Percentiles rank a stretch among this genome's conserved stretches.
phyloP scores from a whole-genome alignment of 2,888 invertebrate genomes.

The Perdita meconis region DNA sequence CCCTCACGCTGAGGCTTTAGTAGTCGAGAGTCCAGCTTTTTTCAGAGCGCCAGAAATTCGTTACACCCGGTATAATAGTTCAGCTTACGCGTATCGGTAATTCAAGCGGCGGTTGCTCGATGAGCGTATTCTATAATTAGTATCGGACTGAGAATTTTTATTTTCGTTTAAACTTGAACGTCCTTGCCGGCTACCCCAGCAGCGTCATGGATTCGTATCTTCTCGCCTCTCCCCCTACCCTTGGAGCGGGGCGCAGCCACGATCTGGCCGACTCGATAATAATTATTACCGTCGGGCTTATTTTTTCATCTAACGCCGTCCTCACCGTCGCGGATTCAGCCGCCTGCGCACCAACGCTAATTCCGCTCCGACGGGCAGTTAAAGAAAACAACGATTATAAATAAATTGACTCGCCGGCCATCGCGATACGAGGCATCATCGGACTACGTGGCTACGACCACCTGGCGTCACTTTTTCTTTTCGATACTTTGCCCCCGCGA shows the following conservation, averaged over 20 bases:
- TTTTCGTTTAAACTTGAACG: constrained; percentile 84
- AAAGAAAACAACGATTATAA: constrained; percentile 64
- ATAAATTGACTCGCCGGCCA: constrained; percentile 53
- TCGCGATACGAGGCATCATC: constrained; percentile 9
- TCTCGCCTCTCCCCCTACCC: constrained; percentile 30
- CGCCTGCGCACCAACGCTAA: constrained; percentile 55
- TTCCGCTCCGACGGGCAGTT: constrained; percentile 55
- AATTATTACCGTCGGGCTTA: constrained; percentile 74
- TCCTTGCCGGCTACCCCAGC: constrained; percentile 75
- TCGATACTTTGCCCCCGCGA: background rate
- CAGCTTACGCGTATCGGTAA: constrained; percentile 66
- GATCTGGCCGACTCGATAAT: constrained; percentile 63
- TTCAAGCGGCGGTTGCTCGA: constrained; percentile 71
- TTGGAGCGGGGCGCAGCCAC: constrained; percentile 41
- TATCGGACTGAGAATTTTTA: constrained; percentile 79
- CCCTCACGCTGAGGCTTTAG: background rate
- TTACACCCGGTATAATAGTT: constrained; percentile 44
- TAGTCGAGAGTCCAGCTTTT: background rate
- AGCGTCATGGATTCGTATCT: constrained; percentile 53
- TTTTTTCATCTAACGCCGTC: constrained; percentile 73
- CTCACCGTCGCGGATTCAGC: constrained; percentile 53
- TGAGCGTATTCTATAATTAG: constrained; percentile 82
- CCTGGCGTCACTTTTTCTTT: constrained; percentile 40
- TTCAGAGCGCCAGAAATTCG: background rate
- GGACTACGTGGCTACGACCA: constrained; percentile 22